phyloP scores from a whole-genome alignment of 2,797 vertebrate genomes.

The Labeo calbasu region DNA sequence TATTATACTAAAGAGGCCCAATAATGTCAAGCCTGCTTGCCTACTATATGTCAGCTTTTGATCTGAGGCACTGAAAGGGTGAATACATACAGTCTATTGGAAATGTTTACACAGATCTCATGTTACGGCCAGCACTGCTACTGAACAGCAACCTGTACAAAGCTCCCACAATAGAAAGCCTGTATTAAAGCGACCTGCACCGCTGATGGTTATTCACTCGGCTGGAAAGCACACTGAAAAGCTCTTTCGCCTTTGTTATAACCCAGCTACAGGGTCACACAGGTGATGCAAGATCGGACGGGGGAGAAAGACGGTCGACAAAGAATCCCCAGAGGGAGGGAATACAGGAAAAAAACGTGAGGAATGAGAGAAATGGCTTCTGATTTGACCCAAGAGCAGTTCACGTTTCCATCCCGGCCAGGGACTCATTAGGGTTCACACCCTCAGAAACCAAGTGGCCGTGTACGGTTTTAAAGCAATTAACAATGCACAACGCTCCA shows the following conservation, averaged over 20 bases:
- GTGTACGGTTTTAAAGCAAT: slow-evolving; percentile 65
- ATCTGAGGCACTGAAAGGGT: slow-evolving; percentile 26
- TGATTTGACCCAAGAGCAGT: slow-evolving; percentile 38
- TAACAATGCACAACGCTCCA: slow-evolving; percentile 62
- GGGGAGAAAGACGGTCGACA: slow-evolving; percentile 30
- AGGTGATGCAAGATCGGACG: slow-evolving; percentile 31
- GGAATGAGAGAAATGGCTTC: slow-evolving; percentile 37
- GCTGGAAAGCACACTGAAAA: slow-evolving; percentile 24
- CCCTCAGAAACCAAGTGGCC: slow-evolving; percentile 50
- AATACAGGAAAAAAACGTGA: not conserved
- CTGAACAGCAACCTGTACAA: slow-evolving; percentile 41
- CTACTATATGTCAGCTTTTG: slow-evolving; percentile 40
- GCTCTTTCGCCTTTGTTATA: slow-evolving; percentile 47
- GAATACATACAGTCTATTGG: slow-evolving; percentile 38
- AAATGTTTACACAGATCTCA: slow-evolving; percentile 56
- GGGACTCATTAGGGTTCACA: slow-evolving; percentile 54
- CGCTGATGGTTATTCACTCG: slow-evolving; percentile 41
- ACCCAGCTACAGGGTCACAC: slow-evolving; percentile 32
- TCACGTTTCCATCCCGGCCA: slow-evolving; percentile 37
- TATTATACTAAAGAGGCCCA: not conserved
- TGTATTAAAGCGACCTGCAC: slow-evolving; percentile 36
- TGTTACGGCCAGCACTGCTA: slow-evolving; percentile 42
- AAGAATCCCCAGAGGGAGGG: slow-evolving; percentile 23
- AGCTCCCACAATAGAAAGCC: slow-evolving; percentile 36
- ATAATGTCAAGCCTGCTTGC: slow-evolving; percentile 21